A percentile compares a stretch with the other conserved stretches of the same genome.
These are phyloP conservation scores for Sebastiscus tertius DNA, from an alignment of 2,797 vertebrate species.

Conservation along the genomic window DNA sequence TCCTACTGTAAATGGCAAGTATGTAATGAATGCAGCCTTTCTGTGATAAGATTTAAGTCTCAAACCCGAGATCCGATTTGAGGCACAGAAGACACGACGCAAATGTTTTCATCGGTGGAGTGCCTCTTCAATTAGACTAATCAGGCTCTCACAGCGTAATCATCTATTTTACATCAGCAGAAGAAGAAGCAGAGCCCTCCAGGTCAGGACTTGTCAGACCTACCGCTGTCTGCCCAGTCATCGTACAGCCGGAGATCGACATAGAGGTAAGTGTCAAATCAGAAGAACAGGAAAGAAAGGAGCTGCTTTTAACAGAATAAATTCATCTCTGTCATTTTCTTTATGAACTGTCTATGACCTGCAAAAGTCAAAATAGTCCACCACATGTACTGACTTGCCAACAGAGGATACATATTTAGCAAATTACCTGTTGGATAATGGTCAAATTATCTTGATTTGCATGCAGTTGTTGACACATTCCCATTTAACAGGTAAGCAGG, in stretches of 20 bases:
- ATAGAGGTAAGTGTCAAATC: conserved; percentile 74
- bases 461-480: conserved; percentile 55
- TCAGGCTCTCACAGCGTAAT: not conserved
- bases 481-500: conserved; percentile 48
- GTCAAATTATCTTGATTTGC: conserved; percentile 45
- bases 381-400: not conserved
- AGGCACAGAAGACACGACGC: not conserved
- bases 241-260: conserved; percentile 77
- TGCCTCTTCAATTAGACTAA: not conserved
- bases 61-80: not conserved
- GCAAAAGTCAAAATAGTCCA: not conserved
- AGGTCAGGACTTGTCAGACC: conserved; percentile 28
- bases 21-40: not conserved
- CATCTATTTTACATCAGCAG: conserved; percentile 52
- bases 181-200: conserved; percentile 47
- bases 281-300: not conserved
- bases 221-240: conserved; percentile 31
- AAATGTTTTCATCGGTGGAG: not conserved
- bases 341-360: not conserved
- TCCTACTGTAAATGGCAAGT: not conserved
- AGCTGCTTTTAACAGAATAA: not conserved
- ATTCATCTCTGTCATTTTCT: not conserved
- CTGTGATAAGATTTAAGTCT: not conserved
- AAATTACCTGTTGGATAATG: conserved; percentile 2
- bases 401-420: conserved; percentile 8